Conservation (phyloP, 2,888 invertebrate genomes). For the Liopterus haemorrhoidalis region DNA sequence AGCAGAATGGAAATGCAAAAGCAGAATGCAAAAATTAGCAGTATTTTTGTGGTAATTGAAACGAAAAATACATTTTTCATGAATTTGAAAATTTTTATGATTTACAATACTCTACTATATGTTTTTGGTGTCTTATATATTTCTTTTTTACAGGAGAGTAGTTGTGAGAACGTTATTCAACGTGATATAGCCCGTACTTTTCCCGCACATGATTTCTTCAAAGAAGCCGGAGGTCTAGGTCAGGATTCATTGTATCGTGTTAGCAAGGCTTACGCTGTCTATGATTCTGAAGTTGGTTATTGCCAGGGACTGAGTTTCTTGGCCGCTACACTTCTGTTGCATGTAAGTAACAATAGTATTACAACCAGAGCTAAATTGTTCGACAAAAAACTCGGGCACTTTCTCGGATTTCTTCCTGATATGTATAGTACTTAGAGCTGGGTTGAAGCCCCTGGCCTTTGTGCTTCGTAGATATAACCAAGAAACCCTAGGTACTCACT, state of each 20-base stretch:
- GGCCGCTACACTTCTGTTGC: slow-evolving; percentile 89
- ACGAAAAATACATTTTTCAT: no score
- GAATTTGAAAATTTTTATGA: no score
- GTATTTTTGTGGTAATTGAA: no score
- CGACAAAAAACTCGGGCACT: no score
- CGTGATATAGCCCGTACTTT: slow-evolving; percentile 97
- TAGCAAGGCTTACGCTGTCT: slow-evolving; percentile 94
- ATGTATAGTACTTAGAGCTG: no score
- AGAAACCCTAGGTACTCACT: no score
- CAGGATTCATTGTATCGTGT: slow-evolving; percentile 94
- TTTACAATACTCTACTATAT: no score
- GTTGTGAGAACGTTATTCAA: slow-evolving; percentile 90
- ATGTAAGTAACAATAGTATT: slow-evolving; percentile 82
- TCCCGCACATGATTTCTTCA: slow-evolving; percentile 97
- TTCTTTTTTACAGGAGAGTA: slow-evolving; percentile 66
- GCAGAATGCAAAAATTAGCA: no score
- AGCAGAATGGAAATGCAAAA: no score
- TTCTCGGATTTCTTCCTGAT: no score
- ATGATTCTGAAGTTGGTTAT: slow-evolving; percentile 96
- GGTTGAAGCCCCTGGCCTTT: no score
- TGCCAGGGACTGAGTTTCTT: slow-evolving; percentile 98
- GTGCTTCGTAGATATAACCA: no score
- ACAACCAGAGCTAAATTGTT: slow-evolving; percentile 6
- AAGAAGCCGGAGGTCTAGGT: slow-evolving; percentile 88
- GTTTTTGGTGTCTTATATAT: slow-evolving; percentile 2